A percentile compares a stretch with the other conserved stretches of the same genome.
Evolutionary conservation across 2,888 invertebrate species (phyloP).

Genomic region (Acleris sparsana): DNA sequence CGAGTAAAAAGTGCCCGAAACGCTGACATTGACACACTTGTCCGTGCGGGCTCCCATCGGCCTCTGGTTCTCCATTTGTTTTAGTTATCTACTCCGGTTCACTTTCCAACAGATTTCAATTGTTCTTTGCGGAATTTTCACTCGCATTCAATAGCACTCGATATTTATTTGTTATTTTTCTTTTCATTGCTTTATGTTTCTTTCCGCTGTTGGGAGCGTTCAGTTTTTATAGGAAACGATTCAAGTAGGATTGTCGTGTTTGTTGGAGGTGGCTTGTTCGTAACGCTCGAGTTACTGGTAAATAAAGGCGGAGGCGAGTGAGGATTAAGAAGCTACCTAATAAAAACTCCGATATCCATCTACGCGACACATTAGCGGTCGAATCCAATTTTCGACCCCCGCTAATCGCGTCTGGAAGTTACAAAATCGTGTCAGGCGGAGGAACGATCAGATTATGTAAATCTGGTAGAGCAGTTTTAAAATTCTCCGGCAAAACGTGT

Average conservation of each 20-base stretch:
- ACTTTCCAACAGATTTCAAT: constrained; percentile 57
- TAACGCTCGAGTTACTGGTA: neutral
- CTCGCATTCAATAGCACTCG: constrained; percentile 44
- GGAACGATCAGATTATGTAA: constrained; percentile 26
- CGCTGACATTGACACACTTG: constrained; percentile 79
- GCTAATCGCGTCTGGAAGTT: constrained; percentile 29
- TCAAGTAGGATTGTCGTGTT: constrained; percentile 26
- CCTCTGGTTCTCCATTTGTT: constrained; percentile 52
- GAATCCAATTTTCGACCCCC: constrained; percentile 14
- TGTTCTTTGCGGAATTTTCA: constrained; percentile 53
- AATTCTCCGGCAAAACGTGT: constrained; percentile 1
- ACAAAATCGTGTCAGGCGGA: constrained; percentile 22
- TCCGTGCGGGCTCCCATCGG: constrained; percentile 60
- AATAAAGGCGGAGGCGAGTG: no score
- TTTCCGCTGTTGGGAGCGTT: constrained; percentile 28
- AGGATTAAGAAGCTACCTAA: neutral
- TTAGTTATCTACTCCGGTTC: constrained; percentile 56
- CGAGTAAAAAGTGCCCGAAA: constrained; percentile 57
- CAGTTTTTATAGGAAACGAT: constrained; percentile 30
- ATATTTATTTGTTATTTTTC: constrained; percentile 49
- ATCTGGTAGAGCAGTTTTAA: constrained; percentile 5
- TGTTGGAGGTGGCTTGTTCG: constrained; percentile 5
- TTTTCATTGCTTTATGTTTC: constrained; percentile 34
- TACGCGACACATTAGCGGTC: constrained; percentile 17
- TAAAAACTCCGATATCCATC: constrained; percentile 10